Conservation (phyloP, 2,888 invertebrate genomes). For the Standfussiana lucernea region DNA sequence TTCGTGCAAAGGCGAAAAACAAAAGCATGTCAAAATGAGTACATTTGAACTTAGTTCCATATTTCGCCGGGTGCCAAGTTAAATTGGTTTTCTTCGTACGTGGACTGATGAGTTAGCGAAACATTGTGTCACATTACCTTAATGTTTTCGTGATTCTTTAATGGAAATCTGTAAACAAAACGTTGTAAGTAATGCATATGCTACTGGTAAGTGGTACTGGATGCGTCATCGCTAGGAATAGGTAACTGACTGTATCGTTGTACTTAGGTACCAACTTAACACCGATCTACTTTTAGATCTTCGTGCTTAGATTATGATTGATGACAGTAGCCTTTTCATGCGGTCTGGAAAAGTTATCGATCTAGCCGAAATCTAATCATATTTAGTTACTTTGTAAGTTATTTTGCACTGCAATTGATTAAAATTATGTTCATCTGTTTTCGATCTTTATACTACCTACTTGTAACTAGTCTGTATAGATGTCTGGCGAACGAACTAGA, state of each 20-base stretch:
- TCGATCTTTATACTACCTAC: not conserved
- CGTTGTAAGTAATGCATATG: conserved; percentile 45
- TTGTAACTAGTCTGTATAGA: not conserved
- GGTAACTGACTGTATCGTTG: conserved; percentile 13
- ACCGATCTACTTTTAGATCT: not conserved
- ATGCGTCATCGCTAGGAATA: conserved; percentile 52
- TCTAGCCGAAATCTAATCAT: not conserved
- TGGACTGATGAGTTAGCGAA: conserved; percentile 67
- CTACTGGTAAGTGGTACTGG: conserved; percentile 42
- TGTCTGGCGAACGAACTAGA: not conserved
- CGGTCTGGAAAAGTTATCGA: not conserved
- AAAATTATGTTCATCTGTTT: not conserved
- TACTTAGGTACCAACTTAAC: conserved; percentile 2
- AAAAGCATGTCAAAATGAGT: not conserved
- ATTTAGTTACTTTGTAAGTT: not conserved
- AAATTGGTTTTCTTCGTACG: conserved; percentile 34
- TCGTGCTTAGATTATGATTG: not conserved
- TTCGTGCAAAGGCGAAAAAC: conserved; percentile 15
- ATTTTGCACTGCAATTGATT: not conserved
- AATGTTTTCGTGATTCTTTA: conserved; percentile 64
- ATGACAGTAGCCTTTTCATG: not conserved
- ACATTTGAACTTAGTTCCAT: conserved; percentile 7
- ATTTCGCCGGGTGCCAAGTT: conserved; percentile 21
- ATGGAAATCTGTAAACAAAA: conserved; percentile 66
- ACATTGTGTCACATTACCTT: conserved; percentile 64